Conservation (phyloP, 1,140 invertebrate genomes). For the Callitettix versicolor region DNA sequence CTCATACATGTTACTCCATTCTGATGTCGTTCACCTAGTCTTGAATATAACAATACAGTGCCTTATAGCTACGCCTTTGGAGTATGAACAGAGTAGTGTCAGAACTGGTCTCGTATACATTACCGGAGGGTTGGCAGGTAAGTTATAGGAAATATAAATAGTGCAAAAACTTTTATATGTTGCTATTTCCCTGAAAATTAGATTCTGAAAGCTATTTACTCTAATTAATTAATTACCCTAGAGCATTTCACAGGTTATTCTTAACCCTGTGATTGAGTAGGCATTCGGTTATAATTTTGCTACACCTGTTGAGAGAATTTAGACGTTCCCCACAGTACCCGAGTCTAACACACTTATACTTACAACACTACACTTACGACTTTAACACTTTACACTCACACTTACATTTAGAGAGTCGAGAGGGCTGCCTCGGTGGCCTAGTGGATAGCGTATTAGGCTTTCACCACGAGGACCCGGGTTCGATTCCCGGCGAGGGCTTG, state of each 20-base stretch:
- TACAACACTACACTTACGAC: too few species aligned
- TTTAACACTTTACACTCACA: too few species aligned
- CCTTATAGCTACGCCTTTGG: slow-evolving; percentile 56
- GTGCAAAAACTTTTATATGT: neutral
- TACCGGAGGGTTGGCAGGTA: slow-evolving; percentile 48
- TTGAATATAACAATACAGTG: slow-evolving; percentile 55
- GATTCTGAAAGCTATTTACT: too few species aligned
- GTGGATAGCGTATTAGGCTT: too few species aligned
- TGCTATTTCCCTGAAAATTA: too few species aligned
- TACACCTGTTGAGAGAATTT: too few species aligned
- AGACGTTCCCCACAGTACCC: too few species aligned
- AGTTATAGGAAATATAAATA: neutral
- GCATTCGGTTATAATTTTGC: neutral
- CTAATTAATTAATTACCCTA: neutral
- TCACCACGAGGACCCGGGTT: too few species aligned
- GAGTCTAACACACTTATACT: too few species aligned
- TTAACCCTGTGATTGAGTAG: neutral
- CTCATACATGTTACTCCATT: slow-evolving; percentile 76
- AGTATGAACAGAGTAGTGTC: slow-evolving; percentile 73
- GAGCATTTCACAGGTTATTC: neutral
- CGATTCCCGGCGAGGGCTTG: too few species aligned
- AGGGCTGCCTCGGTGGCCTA: too few species aligned
- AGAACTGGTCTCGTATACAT: slow-evolving; percentile 59
- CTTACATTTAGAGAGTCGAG: neutral
- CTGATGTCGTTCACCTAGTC: slow-evolving; percentile 48